A percentile compares a stretch with the other conserved stretches of the same genome.
Evolutionary conservation across 2,113 vertebrate genomes (phyloP).

Genomic region (Hippopotamus amphibius): DNA sequence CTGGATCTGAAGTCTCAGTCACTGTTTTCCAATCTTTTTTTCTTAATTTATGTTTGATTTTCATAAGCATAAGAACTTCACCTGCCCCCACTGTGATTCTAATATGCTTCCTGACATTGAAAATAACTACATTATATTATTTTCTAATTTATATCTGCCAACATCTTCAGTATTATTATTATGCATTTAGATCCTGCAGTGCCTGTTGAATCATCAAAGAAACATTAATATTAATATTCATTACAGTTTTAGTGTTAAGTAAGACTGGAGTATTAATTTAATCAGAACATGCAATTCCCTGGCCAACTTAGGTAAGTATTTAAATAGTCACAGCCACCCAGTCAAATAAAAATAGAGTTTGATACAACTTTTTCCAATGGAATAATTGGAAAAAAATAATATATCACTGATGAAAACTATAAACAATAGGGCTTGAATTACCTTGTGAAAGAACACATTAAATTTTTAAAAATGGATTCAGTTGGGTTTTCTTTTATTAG

Average conservation of each 20-base stretch:
- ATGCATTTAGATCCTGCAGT: slow-evolving; percentile 41
- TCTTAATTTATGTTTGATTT: not conserved
- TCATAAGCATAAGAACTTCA: not conserved
- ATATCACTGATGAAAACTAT: slow-evolving; percentile 16
- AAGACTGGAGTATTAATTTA: slow-evolving; percentile 60
- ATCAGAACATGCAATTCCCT: slow-evolving; percentile 7
- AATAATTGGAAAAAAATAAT: slow-evolving; percentile 43
- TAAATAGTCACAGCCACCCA: not conserved
- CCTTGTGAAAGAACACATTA: slow-evolving; percentile 1
- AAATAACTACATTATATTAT: slow-evolving; percentile 47
- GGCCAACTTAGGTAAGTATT: slow-evolving; percentile 14
- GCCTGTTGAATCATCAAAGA: slow-evolving; percentile 13
- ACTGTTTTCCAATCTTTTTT: slow-evolving; percentile 28
- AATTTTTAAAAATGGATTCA: not conserved
- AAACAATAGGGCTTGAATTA: not conserved
- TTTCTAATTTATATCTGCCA: slow-evolving; percentile 33
- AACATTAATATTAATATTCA: slow-evolving; percentile 37
- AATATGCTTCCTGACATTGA: slow-evolving; percentile 41
- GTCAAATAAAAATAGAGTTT: slow-evolving; percentile 51
- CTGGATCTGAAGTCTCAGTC: not conserved
- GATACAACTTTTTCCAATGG: not conserved
- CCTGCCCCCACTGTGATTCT: not conserved
- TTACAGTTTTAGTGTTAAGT: slow-evolving; percentile 29
- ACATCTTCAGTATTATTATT: slow-evolving; percentile 33
- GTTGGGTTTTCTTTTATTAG: not conserved